Evolutionary conservation across 2,113 vertebrate genomes (phyloP), one percentile per base, ranked within the genome.

Genomic region (Pterophyllum scalare): DNA sequence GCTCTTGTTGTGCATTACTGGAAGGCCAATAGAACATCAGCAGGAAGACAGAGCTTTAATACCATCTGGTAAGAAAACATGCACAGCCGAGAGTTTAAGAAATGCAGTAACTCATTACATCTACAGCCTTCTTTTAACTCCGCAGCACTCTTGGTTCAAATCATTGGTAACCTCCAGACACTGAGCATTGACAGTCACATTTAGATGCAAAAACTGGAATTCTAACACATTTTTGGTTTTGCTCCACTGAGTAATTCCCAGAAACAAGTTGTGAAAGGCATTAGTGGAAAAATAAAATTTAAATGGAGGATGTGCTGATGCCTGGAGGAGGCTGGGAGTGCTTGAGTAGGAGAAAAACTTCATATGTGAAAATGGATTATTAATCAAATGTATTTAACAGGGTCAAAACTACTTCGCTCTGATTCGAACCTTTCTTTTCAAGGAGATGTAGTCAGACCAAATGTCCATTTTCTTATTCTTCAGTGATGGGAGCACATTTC

Each of bases 271-370:
- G 9, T 61, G 57, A 76, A 81, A 82, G 77, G 65, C 57, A 65
- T 35, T n/a, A 26, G 46, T 64, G 33, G 72, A 26, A 85, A 33
- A 88, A 79, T 62, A 72, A 84, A 85, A 85, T 33, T 56, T 89
- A 35, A 82, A 81, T 52, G 70, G 62, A 77, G 31, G 49, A 61
- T 79, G 54, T 75, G 78, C 43, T 52, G 19, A 4, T 8, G 81
- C 77, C 76, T 65, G 74, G 75, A 89, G 88, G 75, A 90, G 12
- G 64, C 46, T 80, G 57, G 22, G 59, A 80, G 65, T 52, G 54
- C 20, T 80, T 52, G 49, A 83, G 59, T 31, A 54, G 35, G 60
- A 80, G 19, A 75, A 65, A 79, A 78, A 81, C 26, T 20, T 84
- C 26, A 72, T 28, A 33, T 75, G 7, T 80, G 38, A 81, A 81